Base-by-base conservation (phyloP, 2,888 invertebrate genomes). In the Macropis europaea region DNA sequence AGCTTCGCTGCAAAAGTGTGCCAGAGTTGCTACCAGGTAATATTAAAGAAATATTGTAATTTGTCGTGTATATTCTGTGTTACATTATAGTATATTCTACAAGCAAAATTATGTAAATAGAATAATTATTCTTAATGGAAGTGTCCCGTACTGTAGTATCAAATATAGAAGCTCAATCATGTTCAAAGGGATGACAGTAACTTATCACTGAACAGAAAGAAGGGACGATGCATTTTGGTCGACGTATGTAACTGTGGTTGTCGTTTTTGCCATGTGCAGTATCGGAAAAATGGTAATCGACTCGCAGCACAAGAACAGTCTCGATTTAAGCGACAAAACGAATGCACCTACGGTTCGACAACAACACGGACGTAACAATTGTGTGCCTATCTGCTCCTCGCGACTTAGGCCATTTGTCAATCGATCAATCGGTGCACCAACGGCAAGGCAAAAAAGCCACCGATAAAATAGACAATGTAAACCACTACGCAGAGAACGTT, bases 381-480 rank as follows among this genome's bases (percentile, higher is more conserved):
- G 63, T 42, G 47, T 47, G n/a, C n/a, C 60, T 72, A 57, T 72
- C 74, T n/a, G n/a, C n/a, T 59, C 60, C 28, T 54, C 38, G 54
- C 28, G 59, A 42, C 60, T 45, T 22, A 34, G 13, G 13, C 64
- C 57, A 64, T 66, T 79, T 69, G 73, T 70, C 69, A 61, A 67
- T 67, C 76, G 71, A 56, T 70, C 73, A 63, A 56, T 73, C 69
- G 45, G 40, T 30, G 36, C 38, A 52, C 43, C 57, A 50, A 69
- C 42, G 57, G 13, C 52, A 40, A 64, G 19, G 52, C 22, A 34
- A 38, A 47, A n/a, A 32, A 13, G 53, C 60, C 57, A 57, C 38
- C 45, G 54, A 69, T 63, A 67, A n/a, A n/a, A 73, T 63, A 66
- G 67, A 63, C 68, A 57, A 61, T 63, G 62, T 56, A 50, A 66